Conservation (phyloP, 1,140 invertebrate species). For the Octopus bimaculoides region DNA sequence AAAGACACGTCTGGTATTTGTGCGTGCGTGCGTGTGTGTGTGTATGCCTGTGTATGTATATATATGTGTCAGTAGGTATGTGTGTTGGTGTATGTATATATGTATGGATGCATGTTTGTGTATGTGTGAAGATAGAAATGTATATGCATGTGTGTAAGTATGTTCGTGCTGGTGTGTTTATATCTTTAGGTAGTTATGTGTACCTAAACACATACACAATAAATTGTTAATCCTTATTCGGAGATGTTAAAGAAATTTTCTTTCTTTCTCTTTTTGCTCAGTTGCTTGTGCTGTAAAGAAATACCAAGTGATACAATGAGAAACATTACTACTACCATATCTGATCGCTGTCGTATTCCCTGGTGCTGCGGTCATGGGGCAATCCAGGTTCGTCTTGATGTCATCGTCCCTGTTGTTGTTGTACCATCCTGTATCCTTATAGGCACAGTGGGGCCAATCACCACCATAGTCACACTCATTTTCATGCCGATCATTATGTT, state of each 20-base stretch:
- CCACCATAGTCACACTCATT: conserved; percentile 35
- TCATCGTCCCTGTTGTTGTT: conserved; percentile 37
- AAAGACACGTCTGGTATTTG: no score
- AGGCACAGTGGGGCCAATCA: conserved; percentile 32
- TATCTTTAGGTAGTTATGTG: no score
- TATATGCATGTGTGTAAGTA: no score
- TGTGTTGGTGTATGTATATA: no score
- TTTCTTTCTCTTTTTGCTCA: conserved; percentile 24
- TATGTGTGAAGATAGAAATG: no score
- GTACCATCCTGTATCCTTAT: conserved; percentile 39
- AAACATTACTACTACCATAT: conserved; percentile 26
- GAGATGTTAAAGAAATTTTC: not conserved
- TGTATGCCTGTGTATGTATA: no score
- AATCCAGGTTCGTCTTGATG: conserved; percentile 39
- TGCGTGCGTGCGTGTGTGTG: no score
- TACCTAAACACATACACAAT: not conserved
- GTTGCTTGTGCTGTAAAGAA: conserved; percentile 34
- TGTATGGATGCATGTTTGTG: no score
- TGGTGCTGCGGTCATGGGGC: conserved; percentile 39
- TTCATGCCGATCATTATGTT: conserved; percentile 40
- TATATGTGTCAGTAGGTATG: no score
- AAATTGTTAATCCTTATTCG: not conserved
- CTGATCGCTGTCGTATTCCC: conserved; percentile 46
- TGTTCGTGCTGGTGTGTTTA: no score
- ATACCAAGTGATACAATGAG: conserved; percentile 31